Evolutionary conservation across 2,797 vertebrate genomes (phyloP).

Genomic region (Sciaenops ocellatus): DNA sequence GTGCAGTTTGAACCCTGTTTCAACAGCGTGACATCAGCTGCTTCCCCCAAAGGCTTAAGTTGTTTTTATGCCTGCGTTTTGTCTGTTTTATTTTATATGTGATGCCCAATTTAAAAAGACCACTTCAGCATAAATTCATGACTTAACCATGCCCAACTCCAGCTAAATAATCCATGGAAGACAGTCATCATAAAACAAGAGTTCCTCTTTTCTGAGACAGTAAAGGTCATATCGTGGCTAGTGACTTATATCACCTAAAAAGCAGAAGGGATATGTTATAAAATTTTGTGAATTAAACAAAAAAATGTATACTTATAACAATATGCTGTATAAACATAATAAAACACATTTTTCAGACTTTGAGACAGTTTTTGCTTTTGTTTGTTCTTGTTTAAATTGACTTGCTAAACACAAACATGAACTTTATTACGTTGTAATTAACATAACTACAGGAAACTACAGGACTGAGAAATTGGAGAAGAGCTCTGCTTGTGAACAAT

Average conservation of each 20-base stretch:
- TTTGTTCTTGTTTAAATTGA: background rate
- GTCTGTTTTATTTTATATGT: slow-evolving; percentile 36
- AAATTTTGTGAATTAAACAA: slow-evolving; percentile 82
- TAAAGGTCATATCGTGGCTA: slow-evolving; percentile 73
- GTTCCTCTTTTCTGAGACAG: slow-evolving; percentile 53
- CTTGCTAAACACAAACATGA: background rate
- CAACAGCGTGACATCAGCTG: slow-evolving; percentile 15
- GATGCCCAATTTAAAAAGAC: slow-evolving; percentile 44
- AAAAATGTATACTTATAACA: slow-evolving; percentile 85
- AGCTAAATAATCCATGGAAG: slow-evolving; percentile 52
- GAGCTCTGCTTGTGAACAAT: background rate
- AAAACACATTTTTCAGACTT: slow-evolving; percentile 86
- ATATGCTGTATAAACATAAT: slow-evolving; percentile 87
- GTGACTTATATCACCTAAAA: slow-evolving; percentile 77
- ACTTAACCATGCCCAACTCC: slow-evolving; percentile 38
- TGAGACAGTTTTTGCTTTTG: slow-evolving; percentile 32
- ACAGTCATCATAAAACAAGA: slow-evolving; percentile 54
- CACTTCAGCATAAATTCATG: slow-evolving; percentile 47
- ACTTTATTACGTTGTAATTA: background rate
- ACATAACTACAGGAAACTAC: background rate
- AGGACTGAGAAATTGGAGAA: background rate
- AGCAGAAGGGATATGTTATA: slow-evolving; percentile 80
- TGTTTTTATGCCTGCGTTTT: slow-evolving; percentile 50
- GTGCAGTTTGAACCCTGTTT: slow-evolving; percentile 4
- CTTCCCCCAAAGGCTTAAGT: slow-evolving; percentile 42